Conservation (phyloP, 2,113 vertebrate genomes). For the Edolisoma coerulescens region DNA sequence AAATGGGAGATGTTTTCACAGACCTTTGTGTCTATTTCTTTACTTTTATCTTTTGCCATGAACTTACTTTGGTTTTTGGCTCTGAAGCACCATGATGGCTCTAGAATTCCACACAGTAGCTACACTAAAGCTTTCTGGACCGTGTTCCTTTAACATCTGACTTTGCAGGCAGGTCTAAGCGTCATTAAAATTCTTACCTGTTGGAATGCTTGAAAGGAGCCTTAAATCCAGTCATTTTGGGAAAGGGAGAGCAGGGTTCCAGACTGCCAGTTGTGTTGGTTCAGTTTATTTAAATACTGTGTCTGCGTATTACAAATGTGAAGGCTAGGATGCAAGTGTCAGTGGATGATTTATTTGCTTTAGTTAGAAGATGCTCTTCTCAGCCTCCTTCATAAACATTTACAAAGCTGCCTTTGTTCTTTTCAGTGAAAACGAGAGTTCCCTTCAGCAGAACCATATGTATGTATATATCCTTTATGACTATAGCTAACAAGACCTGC, state of each 20-base stretch:
- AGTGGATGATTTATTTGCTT: conserved; percentile 31
- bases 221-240: conserved; percentile 30
- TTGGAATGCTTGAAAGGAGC: conserved; percentile 26
- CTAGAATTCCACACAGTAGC: not conserved
- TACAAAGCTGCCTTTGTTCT: conserved; percentile 7
- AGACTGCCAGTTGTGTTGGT: not conserved
- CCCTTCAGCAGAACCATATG: not conserved
- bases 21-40: conserved; percentile 98
- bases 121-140: conserved; percentile 27
- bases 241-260: conserved; percentile 17
- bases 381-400: not conserved
- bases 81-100: conserved; percentile 77
- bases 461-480: not conserved
- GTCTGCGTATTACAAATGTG: conserved; percentile 10
- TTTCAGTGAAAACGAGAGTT: not conserved
- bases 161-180: conserved; percentile 38
- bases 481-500: not conserved
- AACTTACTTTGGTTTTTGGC: conserved; percentile 80
- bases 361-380: not conserved
- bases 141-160: conserved; percentile 7
- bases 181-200: conserved; percentile 4
- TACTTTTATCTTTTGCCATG: conserved; percentile 91
- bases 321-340: conserved; percentile 35
- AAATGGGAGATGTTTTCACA: conserved; percentile 96
- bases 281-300: not conserved